Evolutionary conservation across 2,888 invertebrate species (phyloP).

Genomic region (Mythimna pallens): DNA sequence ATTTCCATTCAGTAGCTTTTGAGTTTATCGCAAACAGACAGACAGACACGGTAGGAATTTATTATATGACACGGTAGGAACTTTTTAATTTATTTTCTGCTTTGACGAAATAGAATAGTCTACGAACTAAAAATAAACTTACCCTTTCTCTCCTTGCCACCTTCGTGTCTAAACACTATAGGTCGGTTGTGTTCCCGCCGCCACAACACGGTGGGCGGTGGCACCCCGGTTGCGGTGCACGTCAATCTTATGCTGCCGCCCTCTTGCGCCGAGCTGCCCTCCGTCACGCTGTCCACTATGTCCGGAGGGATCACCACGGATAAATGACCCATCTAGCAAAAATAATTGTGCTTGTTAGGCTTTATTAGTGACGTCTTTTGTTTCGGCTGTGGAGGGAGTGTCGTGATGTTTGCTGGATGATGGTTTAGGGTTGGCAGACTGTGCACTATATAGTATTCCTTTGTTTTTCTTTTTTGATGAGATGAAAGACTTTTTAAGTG

Average conservation of each 20-base stretch:
- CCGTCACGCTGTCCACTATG: slow-evolving; percentile 94
- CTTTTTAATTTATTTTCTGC: neutral
- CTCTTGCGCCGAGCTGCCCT: slow-evolving; percentile 94
- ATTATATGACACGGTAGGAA: too few relatives aligned
- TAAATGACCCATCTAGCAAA: slow-evolving; percentile 94
- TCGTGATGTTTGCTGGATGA: neutral
- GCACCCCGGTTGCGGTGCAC: slow-evolving; percentile 95
- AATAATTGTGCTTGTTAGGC: slow-evolving; percentile 55
- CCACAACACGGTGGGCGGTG: slow-evolving; percentile 95
- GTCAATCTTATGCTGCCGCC: slow-evolving; percentile 94
- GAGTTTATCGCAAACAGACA: too few relatives aligned
- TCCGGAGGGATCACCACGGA: slow-evolving; percentile 97
- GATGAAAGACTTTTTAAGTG: too few relatives aligned
- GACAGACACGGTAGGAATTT: too few relatives aligned
- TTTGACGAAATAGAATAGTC: neutral
- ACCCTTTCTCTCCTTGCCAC: slow-evolving; percentile 94
- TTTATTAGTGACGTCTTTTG: slow-evolving; percentile 51
- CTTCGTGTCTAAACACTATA: slow-evolving; percentile 94
- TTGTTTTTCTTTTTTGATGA: too few relatives aligned
- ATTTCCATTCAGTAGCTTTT: too few relatives aligned
- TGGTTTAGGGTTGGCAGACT: slow-evolving; percentile 6
- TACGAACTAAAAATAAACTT: slow-evolving; percentile 59
- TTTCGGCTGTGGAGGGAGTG: slow-evolving; percentile 33
- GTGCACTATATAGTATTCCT: neutral
- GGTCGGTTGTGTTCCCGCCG: slow-evolving; percentile 94